Base-by-base conservation (phyloP, 1,140 invertebrate genomes). In the Saccostrea cuccullata region DNA sequence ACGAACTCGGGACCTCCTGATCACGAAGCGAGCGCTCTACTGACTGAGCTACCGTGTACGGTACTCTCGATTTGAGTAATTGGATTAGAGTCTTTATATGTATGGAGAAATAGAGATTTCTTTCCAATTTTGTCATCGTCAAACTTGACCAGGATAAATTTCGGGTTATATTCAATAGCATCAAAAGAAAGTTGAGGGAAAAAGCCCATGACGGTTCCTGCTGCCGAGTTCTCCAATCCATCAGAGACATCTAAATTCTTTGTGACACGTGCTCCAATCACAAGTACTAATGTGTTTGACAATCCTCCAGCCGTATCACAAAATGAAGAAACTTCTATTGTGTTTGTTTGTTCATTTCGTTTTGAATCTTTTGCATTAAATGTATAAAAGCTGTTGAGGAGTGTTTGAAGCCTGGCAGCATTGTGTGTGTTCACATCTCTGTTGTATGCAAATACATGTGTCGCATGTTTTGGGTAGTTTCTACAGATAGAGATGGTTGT, bases 91-190 rank as follows among this genome's bases (percentile, higher is more conserved):
- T n/a, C 23, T 77, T 77, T n/a, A 60, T 13, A 17, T 60, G 0
- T 60, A 20, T 20, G 9, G 70, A 5, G 11, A 77, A 40, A 15
- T 11, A 77, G 5, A 30, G 13, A 15, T 77, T 26, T 26, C 23
- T 77, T 77, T 8, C n/a, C 70, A 20, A 26, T 26, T n/a, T 77
- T 77, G 15, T 40, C n/a, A 40, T 77, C 70, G n/a, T 77, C 70
- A 77, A 77, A 77, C 23, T 23, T 77, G 17, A 77, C 70, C 17
- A 77, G 36, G 23, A 77, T 77, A 13, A 40, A 77, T 77, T 77
- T 77, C n/a, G 70, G 70, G 8, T 26, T 23, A 40, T 77, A 30
- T 26, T 77, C 70, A 30, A 23, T 26, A 17, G n/a, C 12, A 77
- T 77, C 17, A 5, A 77, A 6, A 30, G 17, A 15, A 30, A n/a